These are phyloP conservation scores for Drosophila elegans DNA, from an alignment of 1,140 invertebrate genomes.

Conservation along the genomic window DNA sequence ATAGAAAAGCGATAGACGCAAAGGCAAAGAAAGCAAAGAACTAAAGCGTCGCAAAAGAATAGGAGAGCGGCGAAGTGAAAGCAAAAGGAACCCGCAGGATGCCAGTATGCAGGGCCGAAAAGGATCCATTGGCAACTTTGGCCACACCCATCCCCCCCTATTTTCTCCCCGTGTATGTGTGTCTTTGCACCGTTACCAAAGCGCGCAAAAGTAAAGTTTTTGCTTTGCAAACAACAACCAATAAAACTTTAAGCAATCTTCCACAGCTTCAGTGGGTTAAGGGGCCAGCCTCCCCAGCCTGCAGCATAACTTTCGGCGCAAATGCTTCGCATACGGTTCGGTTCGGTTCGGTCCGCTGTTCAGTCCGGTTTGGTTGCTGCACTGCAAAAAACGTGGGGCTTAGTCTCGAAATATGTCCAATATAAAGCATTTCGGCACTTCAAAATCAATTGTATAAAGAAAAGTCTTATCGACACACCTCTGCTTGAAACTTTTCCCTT, in stretches of 20 bases:
- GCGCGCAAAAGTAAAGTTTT: slow-evolving; percentile 80
- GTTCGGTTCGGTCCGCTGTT: slow-evolving; percentile 7
- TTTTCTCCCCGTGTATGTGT: slow-evolving; percentile 21
- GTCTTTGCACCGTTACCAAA: slow-evolving; percentile 60
- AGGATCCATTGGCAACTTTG: slow-evolving; percentile 63
- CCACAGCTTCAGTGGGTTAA: slow-evolving; percentile 65
- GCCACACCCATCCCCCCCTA: slow-evolving; percentile 24
- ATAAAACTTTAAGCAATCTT: slow-evolving; percentile 83
- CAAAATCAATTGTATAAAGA: too few species aligned
- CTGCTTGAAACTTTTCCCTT: too few species aligned
- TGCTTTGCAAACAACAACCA: slow-evolving; percentile 83
- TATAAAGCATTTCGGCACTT: too few species aligned
- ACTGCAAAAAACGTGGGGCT: background rate
- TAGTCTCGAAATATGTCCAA: too few species aligned
- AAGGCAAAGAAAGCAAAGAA: slow-evolving; percentile 16
- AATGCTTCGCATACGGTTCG: slow-evolving; percentile 63
- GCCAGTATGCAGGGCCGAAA: slow-evolving; percentile 10
- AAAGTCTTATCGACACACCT: too few species aligned
- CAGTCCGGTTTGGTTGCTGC: background rate
- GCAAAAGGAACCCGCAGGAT: slow-evolving; percentile 52
- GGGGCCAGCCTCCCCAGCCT: slow-evolving; percentile 8
- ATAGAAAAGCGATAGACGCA: slow-evolving; percentile 8
- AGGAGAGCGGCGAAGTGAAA: slow-evolving; percentile 42
- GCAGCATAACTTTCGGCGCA: slow-evolving; percentile 44
- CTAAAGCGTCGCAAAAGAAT: slow-evolving; percentile 4